phyloP scores from a whole-genome alignment of 2,113 vertebrate species.

The Semicossyphus pulcher region DNA sequence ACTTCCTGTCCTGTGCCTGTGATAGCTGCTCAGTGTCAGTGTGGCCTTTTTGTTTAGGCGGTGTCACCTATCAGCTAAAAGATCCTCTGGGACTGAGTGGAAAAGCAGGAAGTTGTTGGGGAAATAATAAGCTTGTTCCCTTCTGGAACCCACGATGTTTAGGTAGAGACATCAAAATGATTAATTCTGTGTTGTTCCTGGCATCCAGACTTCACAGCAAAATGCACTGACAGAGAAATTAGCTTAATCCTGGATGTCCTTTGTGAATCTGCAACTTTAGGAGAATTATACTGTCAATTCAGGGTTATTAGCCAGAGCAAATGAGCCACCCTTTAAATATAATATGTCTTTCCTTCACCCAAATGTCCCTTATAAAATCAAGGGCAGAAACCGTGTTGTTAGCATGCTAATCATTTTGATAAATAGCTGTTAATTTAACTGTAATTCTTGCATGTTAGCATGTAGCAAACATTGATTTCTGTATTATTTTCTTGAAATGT shows the following conservation, averaged over 20 bases:
- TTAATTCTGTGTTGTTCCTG: constrained; percentile 10
- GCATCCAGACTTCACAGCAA: background rate
- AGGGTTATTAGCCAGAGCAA: background rate
- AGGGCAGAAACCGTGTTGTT: no score
- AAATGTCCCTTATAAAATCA: background rate
- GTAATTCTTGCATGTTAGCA: no score
- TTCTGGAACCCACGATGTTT: constrained; percentile 42
- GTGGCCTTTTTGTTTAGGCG: constrained; percentile 25
- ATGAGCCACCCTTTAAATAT: no score
- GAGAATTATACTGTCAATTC: constrained; percentile 4
- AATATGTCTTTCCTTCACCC: rapidly evolving
- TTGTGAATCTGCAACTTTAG: constrained; percentile 9
- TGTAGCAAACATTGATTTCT: no score
- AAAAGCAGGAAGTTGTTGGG: background rate
- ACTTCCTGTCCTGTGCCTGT: constrained; percentile 20
- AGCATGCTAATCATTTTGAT: no score
- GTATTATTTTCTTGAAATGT: no score
- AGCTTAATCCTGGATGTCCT: background rate
- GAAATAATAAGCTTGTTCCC: background rate
- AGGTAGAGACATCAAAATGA: constrained; percentile 8
- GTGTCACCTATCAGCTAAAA: constrained; percentile 14
- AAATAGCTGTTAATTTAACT: no score
- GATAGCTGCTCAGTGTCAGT: background rate
- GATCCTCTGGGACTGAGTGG: background rate
- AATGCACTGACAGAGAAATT: background rate